Evolutionary conservation across 2,888 invertebrate genomes (phyloP).

Genomic region (Unio pictorum): DNA sequence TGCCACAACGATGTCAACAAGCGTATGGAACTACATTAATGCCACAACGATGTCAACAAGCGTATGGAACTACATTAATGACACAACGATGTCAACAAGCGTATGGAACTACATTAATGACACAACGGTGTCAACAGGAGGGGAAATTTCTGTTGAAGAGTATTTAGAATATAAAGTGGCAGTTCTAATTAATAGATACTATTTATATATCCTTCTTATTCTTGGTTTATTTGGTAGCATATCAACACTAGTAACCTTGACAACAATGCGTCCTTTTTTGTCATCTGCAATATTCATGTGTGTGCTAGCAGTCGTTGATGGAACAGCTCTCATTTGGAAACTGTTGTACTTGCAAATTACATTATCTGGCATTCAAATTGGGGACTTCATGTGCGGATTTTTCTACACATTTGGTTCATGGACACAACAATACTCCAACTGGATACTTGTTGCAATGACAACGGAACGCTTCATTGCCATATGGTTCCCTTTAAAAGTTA

Average conservation of each 20-base stretch:
- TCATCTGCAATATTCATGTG: slow-evolving; percentile 54
- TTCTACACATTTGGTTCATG: slow-evolving; percentile 50
- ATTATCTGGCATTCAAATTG: slow-evolving; percentile 35
- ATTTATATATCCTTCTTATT: slow-evolving; percentile 47
- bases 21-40: too few species aligned
- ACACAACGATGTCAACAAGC: too few species aligned
- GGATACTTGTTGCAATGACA: slow-evolving; percentile 63
- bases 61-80: too few species aligned
- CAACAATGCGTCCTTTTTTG: slow-evolving; percentile 47
- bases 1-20: too few species aligned
- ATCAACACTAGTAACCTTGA: slow-evolving; percentile 51
- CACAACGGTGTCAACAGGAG: too few species aligned
- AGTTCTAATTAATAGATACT: slow-evolving; percentile 49
- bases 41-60: too few species aligned
- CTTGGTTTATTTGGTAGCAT: slow-evolving; percentile 57
- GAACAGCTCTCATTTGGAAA: slow-evolving; percentile 47
- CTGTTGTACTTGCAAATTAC: slow-evolving; percentile 44
- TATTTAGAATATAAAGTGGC: slow-evolving; percentile 32
- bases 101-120: too few species aligned
- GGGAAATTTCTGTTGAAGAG: slow-evolving; percentile 8
- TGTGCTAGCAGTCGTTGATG: slow-evolving; percentile 56
- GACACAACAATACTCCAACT: slow-evolving; percentile 55
- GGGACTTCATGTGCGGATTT: slow-evolving; percentile 46
- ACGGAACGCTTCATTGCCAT: slow-evolving; percentile 61
- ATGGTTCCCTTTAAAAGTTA: slow-evolving; percentile 59